Percentiles rank a stretch among this genome's conserved stretches.
Evolutionary conservation across 1,140 invertebrate species (phyloP).

Genomic region (Cydia amplana): DNA sequence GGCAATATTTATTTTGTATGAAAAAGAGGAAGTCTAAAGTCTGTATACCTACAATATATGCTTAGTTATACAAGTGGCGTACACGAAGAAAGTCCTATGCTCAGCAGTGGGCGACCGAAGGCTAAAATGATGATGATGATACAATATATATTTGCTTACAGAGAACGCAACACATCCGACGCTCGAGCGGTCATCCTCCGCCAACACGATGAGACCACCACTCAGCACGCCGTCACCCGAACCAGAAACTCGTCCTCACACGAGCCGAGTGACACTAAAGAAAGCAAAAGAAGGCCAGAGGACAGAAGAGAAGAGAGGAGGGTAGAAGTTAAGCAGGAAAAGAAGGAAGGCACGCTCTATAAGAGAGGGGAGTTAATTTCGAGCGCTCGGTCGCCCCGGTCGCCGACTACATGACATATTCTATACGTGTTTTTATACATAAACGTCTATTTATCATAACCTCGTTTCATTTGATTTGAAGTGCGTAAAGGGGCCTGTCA

Average conservation of each 20-base stretch:
- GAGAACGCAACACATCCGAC: conserved; percentile 72
- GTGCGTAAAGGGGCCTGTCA: too few species aligned
- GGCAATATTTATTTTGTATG: too few species aligned
- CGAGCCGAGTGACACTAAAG: conserved; percentile 75
- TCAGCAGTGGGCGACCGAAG: too few species aligned
- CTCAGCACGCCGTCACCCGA: conserved; percentile 52
- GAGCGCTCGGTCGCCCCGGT: conserved; percentile 82
- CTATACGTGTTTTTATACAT: conserved; percentile 69
- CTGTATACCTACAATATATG: too few species aligned
- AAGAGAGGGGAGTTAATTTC: conserved; percentile 90
- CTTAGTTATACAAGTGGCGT: too few species aligned
- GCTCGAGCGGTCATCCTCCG: conserved; percentile 65
- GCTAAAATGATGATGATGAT: too few species aligned
- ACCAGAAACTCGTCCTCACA: conserved; percentile 37
- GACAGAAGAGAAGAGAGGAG: conserved; percentile 61
- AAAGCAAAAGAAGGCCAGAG: conserved; percentile 46
- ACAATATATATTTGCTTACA: conserved; percentile 35
- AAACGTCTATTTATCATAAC: conserved; percentile 71
- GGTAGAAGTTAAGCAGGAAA: conserved; percentile 41
- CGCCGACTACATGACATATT: conserved; percentile 64
- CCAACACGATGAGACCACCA: conserved; percentile 75
- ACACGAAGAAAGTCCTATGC: too few species aligned
- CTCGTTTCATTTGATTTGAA: conserved; percentile 42
- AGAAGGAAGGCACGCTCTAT: conserved; percentile 81
- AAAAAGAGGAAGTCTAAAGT: too few species aligned